These are phyloP conservation scores for Pseudomyrmex flavicornis DNA, from an alignment of 1,140 invertebrate genomes.

Conservation along the genomic window DNA sequence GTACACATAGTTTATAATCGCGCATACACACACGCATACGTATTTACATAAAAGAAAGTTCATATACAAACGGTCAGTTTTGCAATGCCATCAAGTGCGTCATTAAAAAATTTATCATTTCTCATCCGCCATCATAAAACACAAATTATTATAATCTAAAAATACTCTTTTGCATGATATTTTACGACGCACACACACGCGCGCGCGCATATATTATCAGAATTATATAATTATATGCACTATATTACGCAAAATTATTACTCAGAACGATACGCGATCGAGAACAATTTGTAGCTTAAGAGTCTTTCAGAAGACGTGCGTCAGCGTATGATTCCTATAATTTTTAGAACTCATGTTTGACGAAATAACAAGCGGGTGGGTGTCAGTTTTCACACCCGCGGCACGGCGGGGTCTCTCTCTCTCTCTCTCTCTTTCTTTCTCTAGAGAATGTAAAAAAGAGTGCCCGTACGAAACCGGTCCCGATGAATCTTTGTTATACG, in stretches of 20 bases:
- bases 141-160: too few species aligned
- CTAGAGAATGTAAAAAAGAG: slow-evolving; percentile 80
- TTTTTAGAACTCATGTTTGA: slow-evolving; percentile 82
- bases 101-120: too few species aligned
- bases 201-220: background rate
- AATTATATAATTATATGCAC: slow-evolving; percentile 21
- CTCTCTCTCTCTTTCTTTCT: slow-evolving; percentile 13
- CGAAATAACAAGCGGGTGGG: slow-evolving; percentile 85
- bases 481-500: slow-evolving; percentile 83
- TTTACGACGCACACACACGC: too few species aligned
- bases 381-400: slow-evolving; percentile 85
- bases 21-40: too few species aligned
- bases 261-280: background rate
- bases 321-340: slow-evolving; percentile 81
- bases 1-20: too few species aligned
- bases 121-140: too few species aligned
- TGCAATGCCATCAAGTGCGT: too few species aligned
- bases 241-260: too few species aligned
- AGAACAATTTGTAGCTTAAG: slow-evolving; percentile 18
- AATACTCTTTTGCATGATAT: too few species aligned
- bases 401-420: slow-evolving; percentile 78
- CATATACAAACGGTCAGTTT: too few species aligned
- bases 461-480: slow-evolving; percentile 82
- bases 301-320: slow-evolving; percentile 2
- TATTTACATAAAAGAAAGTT: too few species aligned